Evolutionary conservation across 1,140 invertebrate species (phyloP).

Genomic region (Diachasmimorpha longicaudata): DNA sequence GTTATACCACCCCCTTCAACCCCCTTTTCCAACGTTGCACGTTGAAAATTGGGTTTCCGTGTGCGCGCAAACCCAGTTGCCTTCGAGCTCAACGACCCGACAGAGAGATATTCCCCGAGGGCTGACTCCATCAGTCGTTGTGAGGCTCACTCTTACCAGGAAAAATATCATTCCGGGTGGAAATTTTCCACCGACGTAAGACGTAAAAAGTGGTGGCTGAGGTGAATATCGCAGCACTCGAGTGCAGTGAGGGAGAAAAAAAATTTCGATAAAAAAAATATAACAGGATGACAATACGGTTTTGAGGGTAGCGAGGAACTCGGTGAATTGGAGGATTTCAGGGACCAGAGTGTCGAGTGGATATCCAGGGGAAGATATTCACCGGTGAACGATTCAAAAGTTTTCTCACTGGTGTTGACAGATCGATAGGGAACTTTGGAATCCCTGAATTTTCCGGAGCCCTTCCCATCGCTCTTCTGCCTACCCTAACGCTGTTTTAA

Average conservation of each 20-base stretch:
- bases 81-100: not conserved
- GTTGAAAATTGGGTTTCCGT: conserved; percentile 29
- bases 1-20: conserved; percentile 25
- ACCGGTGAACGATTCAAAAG: conserved; percentile 35
- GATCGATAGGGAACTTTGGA: conserved; percentile 50
- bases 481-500: conserved; percentile 9
- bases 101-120: not conserved
- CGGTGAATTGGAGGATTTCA: not conserved
- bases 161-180: not conserved
- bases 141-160: not conserved
- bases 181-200: not conserved
- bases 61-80: not conserved
- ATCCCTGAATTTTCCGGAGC: conserved; percentile 22
- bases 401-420: conserved; percentile 48
- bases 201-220: not conserved
- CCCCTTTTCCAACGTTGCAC: conserved; percentile 2
- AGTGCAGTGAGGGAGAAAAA: not conserved
- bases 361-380: conserved; percentile 31
- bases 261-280: not conserved
- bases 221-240: not conserved
- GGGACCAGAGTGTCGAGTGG: conserved; percentile 10
- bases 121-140: not conserved
- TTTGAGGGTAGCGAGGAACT: not conserved
- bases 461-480: conserved; percentile 1
- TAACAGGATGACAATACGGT: not conserved